Percentiles rank a stretch among this genome's conserved stretches.
These are phyloP conservation scores for Halcyon malimbica DNA, from an alignment of 2,113 vertebrate genomes.

Conservation along the genomic window DNA sequence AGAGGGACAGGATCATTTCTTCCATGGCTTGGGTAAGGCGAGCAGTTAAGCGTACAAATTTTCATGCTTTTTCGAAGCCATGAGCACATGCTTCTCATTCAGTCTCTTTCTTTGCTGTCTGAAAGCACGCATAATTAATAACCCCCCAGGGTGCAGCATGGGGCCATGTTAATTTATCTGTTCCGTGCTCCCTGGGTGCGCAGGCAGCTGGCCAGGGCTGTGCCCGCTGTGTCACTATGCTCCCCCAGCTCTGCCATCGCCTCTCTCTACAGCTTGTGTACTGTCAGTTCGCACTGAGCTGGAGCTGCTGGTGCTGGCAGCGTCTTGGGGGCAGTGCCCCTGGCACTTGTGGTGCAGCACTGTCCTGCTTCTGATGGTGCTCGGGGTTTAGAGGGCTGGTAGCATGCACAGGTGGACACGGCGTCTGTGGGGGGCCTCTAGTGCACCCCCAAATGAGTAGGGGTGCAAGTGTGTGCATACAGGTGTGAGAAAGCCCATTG, in stretches of 20 bases:
- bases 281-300: background rate
- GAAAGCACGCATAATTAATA: background rate
- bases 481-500: fast-evolving
- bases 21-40: background rate
- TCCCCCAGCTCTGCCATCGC: background rate
- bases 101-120: background rate
- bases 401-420: fast-evolving
- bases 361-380: background rate
- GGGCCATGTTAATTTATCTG: background rate
- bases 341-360: background rate
- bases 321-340: background rate
- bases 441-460: background rate
- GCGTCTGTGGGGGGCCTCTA: fast-evolving
- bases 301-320: background rate
- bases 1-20: background rate
- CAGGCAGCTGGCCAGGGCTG: background rate
- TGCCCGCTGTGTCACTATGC: background rate
- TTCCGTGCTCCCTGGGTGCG: fast-evolving
- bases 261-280: background rate
- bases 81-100: conserved; percentile 11
- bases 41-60: background rate
- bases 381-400: fast-evolving
- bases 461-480: background rate
- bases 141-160: background rate
- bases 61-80: background rate